Evolutionary conservation across 2,888 invertebrate genomes (phyloP).

Genomic region (Scaptomyza cyrtandrae): DNA sequence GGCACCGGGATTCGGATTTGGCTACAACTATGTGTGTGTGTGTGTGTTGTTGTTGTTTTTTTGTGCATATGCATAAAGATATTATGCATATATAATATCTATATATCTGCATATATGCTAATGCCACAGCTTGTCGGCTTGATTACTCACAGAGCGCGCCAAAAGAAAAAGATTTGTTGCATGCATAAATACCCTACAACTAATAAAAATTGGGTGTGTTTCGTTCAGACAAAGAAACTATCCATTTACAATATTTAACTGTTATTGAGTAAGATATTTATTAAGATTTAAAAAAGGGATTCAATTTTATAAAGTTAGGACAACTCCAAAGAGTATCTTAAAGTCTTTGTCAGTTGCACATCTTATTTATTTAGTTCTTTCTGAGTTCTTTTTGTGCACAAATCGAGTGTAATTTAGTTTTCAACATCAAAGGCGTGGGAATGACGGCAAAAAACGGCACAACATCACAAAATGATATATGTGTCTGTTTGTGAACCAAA

Average conservation of each 20-base stretch:
- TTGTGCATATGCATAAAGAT: constrained; percentile 39
- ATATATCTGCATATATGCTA: constrained; percentile 77
- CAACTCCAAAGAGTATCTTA: constrained; percentile 5
- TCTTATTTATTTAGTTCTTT: constrained; percentile 16
- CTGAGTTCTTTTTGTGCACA: constrained; percentile 23
- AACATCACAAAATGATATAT: constrained; percentile 57
- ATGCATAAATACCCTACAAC: constrained; percentile 35
- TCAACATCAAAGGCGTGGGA: constrained; percentile 78
- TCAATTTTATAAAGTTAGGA: too few species aligned
- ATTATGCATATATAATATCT: constrained; percentile 40
- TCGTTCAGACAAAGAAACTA: too few species aligned
- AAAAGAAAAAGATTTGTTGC: constrained; percentile 14
- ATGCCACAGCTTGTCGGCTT: constrained; percentile 73
- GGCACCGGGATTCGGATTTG: constrained; percentile 3
- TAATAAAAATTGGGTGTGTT: not conserved
- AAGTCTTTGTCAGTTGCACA: constrained; percentile 1
- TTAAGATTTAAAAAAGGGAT: too few species aligned
- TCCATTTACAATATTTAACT: too few species aligned
- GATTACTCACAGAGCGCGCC: constrained; percentile 70
- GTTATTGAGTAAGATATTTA: too few species aligned
- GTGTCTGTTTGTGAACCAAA: constrained; percentile 33
- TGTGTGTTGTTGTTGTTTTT: constrained; percentile 27
- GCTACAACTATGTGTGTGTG: constrained; percentile 11
- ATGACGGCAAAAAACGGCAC: constrained; percentile 43
- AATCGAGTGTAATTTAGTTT: constrained; percentile 68